Evolutionary conservation across 2,888 invertebrate genomes (phyloP), one percentile per base, ranked within the genome.

Genomic region (Drosophila setosimentum): DNA sequence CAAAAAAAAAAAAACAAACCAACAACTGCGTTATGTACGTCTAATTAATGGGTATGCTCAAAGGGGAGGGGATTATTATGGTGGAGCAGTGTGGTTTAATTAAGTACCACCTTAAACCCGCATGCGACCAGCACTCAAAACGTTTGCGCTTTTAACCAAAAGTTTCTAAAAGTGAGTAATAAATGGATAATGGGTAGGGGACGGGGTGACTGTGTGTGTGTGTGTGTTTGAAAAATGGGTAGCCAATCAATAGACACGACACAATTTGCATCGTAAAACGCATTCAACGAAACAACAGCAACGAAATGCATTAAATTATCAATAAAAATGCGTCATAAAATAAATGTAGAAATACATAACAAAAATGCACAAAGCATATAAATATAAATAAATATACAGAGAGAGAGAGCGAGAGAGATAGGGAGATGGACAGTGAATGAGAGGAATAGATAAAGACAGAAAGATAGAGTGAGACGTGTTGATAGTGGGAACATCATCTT

Each of bases 251-350:
- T 74, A 58, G 65, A 78, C 49, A 74, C 49, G 73, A 73, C 73
- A 68, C 48, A 66, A 64, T 58, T 64, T 59, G 68, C 32, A 35
- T 50, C 67, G 64, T 79, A 76, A 80, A 78, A 72, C 51, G 61
- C 76, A 68, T 64, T 49, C n/a, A n/a, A 24, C 33, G 29, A 42
- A 67, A 65, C 45, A 68, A 68, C n/a, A 62, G 57, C 68, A 68
- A 71, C 59, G 65, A 68, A 83, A 86, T 83, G 82, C 85, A 85
- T 89, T 87, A 85, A 84, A 74, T 80, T 76, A 70, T 86, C 81
- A 80, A 89, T 89, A 89, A 85, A 89, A 85, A 83, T 73, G 77
- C 75, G 70, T 73, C 84, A 85, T 89, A 87, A 85, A 87, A 87
- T 73, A 71, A 73, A 83, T 82, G 80, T 87, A 68, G 37, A 49